Conservation (phyloP, 2,888 invertebrate species). For the Melanchra persicariae region DNA sequence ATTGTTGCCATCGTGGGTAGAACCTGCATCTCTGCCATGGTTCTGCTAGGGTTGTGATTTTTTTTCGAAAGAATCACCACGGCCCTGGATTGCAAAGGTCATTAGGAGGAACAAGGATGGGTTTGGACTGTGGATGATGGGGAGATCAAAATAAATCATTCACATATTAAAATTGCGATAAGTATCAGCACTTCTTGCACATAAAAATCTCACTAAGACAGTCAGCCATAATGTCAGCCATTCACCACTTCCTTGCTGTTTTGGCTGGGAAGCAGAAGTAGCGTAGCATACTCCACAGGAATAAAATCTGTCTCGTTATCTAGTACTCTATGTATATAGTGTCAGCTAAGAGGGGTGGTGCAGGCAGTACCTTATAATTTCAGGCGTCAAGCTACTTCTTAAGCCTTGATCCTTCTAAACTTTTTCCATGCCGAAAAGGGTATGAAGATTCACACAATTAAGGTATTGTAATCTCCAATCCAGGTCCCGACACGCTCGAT, state of each 20-base stretch:
- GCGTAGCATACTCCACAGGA: not conserved
- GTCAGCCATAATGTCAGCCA: too few relatives aligned
- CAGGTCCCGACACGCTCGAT: slow-evolving; percentile 41
- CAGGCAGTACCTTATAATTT: not conserved
- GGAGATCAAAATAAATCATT: not conserved
- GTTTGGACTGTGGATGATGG: not conserved
- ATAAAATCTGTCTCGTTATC: not conserved
- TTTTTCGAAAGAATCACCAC: too few relatives aligned
- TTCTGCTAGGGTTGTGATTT: too few relatives aligned
- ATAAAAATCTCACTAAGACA: too few relatives aligned
- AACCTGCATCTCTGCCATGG: too few relatives aligned
- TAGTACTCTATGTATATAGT: not conserved
- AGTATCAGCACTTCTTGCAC: too few relatives aligned
- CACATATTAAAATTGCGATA: too few relatives aligned
- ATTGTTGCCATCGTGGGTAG: not conserved
- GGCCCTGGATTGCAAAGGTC: too few relatives aligned
- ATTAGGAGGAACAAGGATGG: too few relatives aligned
- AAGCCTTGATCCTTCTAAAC: not conserved
- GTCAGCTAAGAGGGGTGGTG: too few relatives aligned
- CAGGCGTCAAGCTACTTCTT: not conserved
- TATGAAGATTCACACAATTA: slow-evolving; percentile 35
- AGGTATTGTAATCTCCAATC: slow-evolving; percentile 35
- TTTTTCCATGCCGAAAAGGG: not conserved
- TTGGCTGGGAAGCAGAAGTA: too few relatives aligned
- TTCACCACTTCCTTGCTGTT: too few relatives aligned